Evolutionary conservation across 2,113 vertebrate genomes (phyloP).

Genomic region (Ptyas mucosa): DNA sequence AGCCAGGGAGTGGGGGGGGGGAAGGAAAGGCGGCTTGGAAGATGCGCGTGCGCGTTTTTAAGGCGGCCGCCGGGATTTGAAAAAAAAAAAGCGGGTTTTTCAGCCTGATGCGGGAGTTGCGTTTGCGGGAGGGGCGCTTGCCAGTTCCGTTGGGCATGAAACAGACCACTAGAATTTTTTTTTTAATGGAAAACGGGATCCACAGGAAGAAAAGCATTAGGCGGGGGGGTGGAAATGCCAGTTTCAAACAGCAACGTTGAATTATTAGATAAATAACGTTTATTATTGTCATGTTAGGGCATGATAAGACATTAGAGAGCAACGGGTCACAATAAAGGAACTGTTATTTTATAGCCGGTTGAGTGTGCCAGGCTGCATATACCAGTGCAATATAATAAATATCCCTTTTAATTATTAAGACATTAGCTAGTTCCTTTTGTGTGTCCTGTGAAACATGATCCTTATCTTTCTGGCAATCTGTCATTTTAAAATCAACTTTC

Average conservation of each 20-base stretch:
- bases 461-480: too few relatives aligned
- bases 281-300: not conserved
- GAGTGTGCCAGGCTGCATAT: too few relatives aligned
- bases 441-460: too few relatives aligned
- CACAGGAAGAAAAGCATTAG: not conserved
- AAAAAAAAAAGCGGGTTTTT: not conserved
- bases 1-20: not conserved
- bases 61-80: not conserved
- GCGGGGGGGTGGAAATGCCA: not conserved
- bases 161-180: not conserved
- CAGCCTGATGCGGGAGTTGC: not conserved
- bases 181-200: not conserved
- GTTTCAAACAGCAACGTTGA: not conserved
- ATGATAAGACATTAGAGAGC: not conserved
- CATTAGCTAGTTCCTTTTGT: too few relatives aligned
- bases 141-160: not conserved
- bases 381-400: too few relatives aligned
- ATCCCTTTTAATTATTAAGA: too few relatives aligned
- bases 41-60: not conserved
- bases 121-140: not conserved
- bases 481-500: too few relatives aligned
- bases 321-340: not conserved
- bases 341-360: not conserved
- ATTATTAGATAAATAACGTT: not conserved
- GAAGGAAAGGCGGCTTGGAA: not conserved